Conservation (phyloP, 2,797 vertebrate genomes). For the Acanthurus leucopareius region DNA sequence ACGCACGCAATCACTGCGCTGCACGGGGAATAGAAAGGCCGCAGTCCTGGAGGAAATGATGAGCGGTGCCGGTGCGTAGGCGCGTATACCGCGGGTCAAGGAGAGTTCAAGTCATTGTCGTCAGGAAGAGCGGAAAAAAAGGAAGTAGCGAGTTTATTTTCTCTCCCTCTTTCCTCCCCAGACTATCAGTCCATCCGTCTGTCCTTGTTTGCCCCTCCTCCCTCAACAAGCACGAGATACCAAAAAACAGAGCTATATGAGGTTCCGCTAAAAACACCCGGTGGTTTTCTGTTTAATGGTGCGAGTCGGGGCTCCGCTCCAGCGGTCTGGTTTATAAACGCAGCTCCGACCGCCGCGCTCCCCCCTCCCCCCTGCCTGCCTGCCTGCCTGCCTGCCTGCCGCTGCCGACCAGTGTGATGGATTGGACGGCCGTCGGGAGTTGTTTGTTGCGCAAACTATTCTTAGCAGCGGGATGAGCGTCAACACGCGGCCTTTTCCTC, state of each 20-base stretch:
- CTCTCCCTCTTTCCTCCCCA: neutral
- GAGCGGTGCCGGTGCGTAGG: conserved; percentile 86
- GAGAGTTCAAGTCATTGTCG: conserved; percentile 88
- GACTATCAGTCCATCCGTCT: neutral
- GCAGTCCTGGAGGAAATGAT: conserved; percentile 84
- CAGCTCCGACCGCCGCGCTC: conserved; percentile 56
- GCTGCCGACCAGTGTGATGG: conserved; percentile 71
- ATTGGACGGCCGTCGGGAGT: conserved; percentile 79
- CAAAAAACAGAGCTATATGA: conserved; percentile 37
- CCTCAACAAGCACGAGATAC: neutral
- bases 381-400: conserved; percentile 26
- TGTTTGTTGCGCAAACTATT: conserved; percentile 85
- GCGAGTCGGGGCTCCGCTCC: conserved; percentile 77
- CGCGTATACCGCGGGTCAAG: conserved; percentile 84
- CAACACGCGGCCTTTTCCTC: conserved; percentile 52
- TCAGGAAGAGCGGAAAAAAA: conserved; percentile 53
- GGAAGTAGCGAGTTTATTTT: conserved; percentile 2
- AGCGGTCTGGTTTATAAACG: conserved; percentile 78
- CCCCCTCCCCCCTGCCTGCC: neutral
- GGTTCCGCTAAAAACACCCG: conserved; percentile 69
- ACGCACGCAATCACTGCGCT: conserved; percentile 20
- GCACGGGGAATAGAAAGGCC: conserved; percentile 10
- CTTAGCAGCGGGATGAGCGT: conserved; percentile 81
- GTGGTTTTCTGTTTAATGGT: conserved; percentile 83
- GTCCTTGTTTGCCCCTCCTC: conserved; percentile 7